phyloP scores from a whole-genome alignment of 2,113 vertebrate species.

The Chiloscyllium plagiosum region DNA sequence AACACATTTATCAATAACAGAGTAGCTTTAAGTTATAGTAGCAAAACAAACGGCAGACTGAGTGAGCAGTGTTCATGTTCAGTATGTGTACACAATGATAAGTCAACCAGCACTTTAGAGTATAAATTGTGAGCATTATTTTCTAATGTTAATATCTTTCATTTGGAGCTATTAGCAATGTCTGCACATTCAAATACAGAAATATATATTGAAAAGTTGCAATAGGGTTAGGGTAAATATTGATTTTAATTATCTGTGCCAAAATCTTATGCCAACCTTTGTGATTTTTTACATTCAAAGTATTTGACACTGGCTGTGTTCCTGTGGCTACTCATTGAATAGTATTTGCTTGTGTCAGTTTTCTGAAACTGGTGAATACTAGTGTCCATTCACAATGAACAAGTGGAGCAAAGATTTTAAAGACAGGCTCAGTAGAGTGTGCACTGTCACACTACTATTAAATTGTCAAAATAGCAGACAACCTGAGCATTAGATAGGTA shows the following conservation, averaged over 20 bases:
- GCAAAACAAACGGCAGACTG: not conserved
- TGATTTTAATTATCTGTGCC: not conserved
- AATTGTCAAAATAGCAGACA: constrained; percentile 16
- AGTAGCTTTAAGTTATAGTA: not conserved
- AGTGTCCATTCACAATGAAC: not conserved
- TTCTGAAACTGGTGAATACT: constrained; percentile 9
- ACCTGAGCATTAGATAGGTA: not conserved
- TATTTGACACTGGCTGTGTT: not conserved
- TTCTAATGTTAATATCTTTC: not conserved
- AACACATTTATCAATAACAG: not conserved
- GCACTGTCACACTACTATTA: not conserved
- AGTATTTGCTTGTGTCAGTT: not conserved
- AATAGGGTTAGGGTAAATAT: not conserved
- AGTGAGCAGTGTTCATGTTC: not conserved
- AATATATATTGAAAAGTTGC: not conserved
- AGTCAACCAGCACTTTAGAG: not conserved
- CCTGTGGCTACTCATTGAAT: not conserved
- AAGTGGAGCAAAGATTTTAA: not conserved
- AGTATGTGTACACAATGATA: not conserved
- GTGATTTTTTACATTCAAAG: not conserved
- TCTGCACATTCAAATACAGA: not conserved
- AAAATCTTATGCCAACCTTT: not conserved
- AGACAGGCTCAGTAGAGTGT: not conserved
- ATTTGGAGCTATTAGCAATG: not conserved
- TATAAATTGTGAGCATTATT: not conserved